Conservation (phyloP, 2,888 invertebrate genomes). For the Leptinotarsa haldemani region DNA sequence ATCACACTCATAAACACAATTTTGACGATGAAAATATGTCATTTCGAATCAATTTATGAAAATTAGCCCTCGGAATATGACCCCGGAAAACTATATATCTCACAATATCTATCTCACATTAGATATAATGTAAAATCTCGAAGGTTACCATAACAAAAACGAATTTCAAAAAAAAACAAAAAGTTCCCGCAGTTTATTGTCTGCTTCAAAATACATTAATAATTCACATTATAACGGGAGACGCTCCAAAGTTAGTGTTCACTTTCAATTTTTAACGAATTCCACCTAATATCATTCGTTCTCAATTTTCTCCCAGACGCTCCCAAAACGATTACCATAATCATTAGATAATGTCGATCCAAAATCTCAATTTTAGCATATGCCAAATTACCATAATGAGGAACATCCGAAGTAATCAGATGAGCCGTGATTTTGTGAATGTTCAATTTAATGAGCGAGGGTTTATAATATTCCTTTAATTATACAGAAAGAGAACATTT, state of each 20-base stretch:
- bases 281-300: not conserved
- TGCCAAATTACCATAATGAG: slow-evolving; percentile 7
- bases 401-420: slow-evolving; percentile 7
- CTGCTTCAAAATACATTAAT: not conserved
- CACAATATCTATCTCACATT: too few relatives aligned
- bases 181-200: too few relatives aligned
- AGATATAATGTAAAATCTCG: too few relatives aligned
- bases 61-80: too few relatives aligned
- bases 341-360: slow-evolving; percentile 9
- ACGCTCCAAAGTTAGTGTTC: not conserved
- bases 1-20: too few relatives aligned
- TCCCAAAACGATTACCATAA: slow-evolving; percentile 14
- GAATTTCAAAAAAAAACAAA: too few relatives aligned
- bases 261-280: not conserved
- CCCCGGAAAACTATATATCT: too few relatives aligned
- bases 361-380: slow-evolving; percentile 12
- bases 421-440: not conserved
- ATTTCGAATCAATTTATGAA: too few relatives aligned
- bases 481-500: not conserved
- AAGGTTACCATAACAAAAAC: too few relatives aligned
- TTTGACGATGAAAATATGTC: too few relatives aligned
- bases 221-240: not conserved
- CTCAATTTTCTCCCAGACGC: slow-evolving; percentile 1
- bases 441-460: not conserved
- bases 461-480: slow-evolving; percentile 10